A percentile compares a stretch with the other conserved stretches of the same genome.
Conservation (phyloP, 2,888 invertebrate species). For the Campoletis raptor region DNA sequence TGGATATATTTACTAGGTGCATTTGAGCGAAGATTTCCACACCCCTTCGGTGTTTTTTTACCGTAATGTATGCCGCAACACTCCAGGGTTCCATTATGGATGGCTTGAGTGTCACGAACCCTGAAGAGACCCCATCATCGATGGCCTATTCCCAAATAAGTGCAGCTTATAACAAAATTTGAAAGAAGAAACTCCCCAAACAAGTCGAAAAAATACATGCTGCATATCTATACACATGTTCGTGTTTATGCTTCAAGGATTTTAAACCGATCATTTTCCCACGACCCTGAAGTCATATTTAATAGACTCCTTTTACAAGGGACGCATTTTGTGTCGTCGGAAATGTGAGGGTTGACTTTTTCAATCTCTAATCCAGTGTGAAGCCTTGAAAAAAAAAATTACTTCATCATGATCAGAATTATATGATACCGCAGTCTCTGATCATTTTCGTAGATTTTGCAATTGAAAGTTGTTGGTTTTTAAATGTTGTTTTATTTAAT, state of each 20-base stretch:
- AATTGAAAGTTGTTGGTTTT: neutral
- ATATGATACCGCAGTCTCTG: neutral
- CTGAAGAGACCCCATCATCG: conserved; percentile 47
- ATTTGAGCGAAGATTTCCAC: conserved; percentile 59
- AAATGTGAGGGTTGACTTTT: neutral
- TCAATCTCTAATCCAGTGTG: conserved; percentile 13
- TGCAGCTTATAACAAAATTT: conserved; percentile 31
- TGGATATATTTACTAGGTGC: neutral
- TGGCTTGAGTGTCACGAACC: conserved; percentile 67
- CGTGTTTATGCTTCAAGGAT: conserved; percentile 41
- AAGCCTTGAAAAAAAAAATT: neutral
- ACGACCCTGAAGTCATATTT: conserved; percentile 49
- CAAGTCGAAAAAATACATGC: conserved; percentile 43
- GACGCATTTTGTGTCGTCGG: neutral
- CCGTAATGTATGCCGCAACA: conserved; percentile 46
- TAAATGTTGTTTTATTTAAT: neutral
- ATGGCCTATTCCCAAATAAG: conserved; percentile 44
- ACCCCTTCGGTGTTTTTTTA: conserved; percentile 61
- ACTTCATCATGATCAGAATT: neutral
- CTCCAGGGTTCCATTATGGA: conserved; percentile 60
- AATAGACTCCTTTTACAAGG: conserved; percentile 27
- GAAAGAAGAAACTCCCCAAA: conserved; percentile 45
- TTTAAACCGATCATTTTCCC: conserved; percentile 47
- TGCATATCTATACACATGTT: conserved; percentile 55
- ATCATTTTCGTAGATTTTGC: neutral